Evolutionary conservation across 1,140 invertebrate genomes (phyloP).

Genomic region (Drosophila virilis): DNA sequence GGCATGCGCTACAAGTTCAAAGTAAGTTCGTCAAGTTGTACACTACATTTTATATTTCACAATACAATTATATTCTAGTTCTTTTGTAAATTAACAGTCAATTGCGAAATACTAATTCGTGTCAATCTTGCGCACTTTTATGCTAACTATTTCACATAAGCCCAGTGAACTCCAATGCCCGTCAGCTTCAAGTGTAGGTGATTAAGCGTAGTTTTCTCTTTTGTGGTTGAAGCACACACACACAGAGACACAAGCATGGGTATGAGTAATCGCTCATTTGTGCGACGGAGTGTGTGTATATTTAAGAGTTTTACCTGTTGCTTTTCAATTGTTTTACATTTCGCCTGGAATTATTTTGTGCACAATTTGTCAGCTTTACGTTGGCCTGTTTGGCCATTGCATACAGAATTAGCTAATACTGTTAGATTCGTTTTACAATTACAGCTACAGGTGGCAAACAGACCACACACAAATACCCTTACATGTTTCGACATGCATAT

Average conservation of each 20-base stretch:
- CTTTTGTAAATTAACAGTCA: background rate
- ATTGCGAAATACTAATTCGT: background rate
- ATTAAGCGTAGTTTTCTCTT: conserved; percentile 76
- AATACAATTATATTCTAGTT: background rate
- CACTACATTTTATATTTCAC: background rate
- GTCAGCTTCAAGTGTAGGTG: conserved; percentile 43
- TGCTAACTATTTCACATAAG: background rate
- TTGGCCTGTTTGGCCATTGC: conserved; percentile 23
- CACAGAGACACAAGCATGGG: conserved; percentile 34
- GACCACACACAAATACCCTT: conserved; percentile 5
- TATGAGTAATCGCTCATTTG: conserved; percentile 44
- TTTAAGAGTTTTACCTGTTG: conserved; percentile 70
- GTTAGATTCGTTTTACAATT: conserved; percentile 49
- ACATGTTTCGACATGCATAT: background rate
- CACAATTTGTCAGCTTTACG: conserved; percentile 46
- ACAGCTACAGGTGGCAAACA: conserved; percentile 60
- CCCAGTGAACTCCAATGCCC: background rate
- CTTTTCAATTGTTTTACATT: conserved; percentile 75
- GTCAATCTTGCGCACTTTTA: background rate
- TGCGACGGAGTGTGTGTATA: conserved; percentile 35
- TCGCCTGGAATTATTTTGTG: conserved; percentile 61
- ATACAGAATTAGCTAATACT: conserved; percentile 57
- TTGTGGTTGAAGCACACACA: conserved; percentile 63
- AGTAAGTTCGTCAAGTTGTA: background rate
- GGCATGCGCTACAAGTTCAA: conserved; percentile 6